Base-by-base conservation (phyloP, 1,140 invertebrate genomes). In the Aphaenogaster floridana region DNA sequence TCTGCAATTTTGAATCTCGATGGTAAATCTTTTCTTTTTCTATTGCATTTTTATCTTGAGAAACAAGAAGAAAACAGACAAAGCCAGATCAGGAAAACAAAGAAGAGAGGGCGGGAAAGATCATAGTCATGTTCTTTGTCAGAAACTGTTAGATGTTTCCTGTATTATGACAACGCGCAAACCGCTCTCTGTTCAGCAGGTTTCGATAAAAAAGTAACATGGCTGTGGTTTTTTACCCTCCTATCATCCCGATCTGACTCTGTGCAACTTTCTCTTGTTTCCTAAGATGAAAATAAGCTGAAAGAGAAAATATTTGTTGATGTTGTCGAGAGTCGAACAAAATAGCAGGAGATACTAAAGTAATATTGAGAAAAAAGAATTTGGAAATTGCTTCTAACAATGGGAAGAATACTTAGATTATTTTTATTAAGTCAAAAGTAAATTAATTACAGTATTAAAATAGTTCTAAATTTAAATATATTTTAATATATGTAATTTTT, bases 71-170 rank as follows among this genome's bases (percentile, higher is more conserved):
- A 63, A 63, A 63, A 63, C 61, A 34, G 5, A 63, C 21, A 2
- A 4, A n/a, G 17, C 6, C 4, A 54, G 17, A 54, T n/a, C 28
- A 4, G 28, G 11, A 63, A 36, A 63, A 63, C 5, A 63, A 63
- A 13, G 17, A 54, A 4, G 11, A 15, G 28, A 63, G 4, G 61
- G 3, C 28, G 3, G 5, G 4, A 63, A 63, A 34, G 28, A 36
- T 4, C 6, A 63, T 63, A 61, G 28, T 63, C 61, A 63, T 63
- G 28, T 63, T 63, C 61, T 63, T 61, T 63, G 61, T 36, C 13
- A 36, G 28, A 36, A 63, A 63, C 28, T 34, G 13, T 61, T 13
- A 13, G 59, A 61, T 34, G 11, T 13, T 63, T 15, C 5, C 13
- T 63, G 34, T 4, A 36, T 63, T 63, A 36, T 63, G 13, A 63